Evolutionary conservation across 2,113 vertebrate species (phyloP).

Genomic region (Phainopepla nitens): DNA sequence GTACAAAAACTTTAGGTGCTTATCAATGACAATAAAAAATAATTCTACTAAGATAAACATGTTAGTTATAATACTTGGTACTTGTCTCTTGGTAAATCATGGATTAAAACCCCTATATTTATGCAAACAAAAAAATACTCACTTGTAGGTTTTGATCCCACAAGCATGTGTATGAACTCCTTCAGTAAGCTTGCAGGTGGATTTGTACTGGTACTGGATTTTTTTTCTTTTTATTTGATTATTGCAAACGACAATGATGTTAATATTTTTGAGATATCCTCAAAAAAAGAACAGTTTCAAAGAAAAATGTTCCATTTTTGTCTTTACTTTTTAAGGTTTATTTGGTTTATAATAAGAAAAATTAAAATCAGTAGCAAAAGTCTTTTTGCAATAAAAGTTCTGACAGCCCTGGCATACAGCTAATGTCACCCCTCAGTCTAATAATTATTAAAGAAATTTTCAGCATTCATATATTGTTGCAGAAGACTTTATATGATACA

Average conservation of each 20-base stretch:
- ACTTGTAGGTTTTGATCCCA: neutral
- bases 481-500: neutral
- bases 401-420: neutral
- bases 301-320: neutral
- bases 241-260: neutral
- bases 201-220: neutral
- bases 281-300: neutral
- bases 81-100: neutral
- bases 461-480: neutral
- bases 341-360: neutral
- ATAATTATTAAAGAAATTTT: neutral
- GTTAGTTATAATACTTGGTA: accelerated
- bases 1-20: neutral
- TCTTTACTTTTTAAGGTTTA: neutral
- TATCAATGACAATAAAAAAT: neutral
- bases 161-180: neutral
- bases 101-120: neutral
- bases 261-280: neutral
- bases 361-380: neutral
- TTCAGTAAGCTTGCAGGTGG: neutral
- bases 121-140: neutral
- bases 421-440: neutral
- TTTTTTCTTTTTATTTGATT: neutral
- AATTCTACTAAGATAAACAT: neutral
- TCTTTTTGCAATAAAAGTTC: neutral